Conservation (phyloP, 2,797 vertebrate genomes). For the Sebastolobus altivelis region DNA sequence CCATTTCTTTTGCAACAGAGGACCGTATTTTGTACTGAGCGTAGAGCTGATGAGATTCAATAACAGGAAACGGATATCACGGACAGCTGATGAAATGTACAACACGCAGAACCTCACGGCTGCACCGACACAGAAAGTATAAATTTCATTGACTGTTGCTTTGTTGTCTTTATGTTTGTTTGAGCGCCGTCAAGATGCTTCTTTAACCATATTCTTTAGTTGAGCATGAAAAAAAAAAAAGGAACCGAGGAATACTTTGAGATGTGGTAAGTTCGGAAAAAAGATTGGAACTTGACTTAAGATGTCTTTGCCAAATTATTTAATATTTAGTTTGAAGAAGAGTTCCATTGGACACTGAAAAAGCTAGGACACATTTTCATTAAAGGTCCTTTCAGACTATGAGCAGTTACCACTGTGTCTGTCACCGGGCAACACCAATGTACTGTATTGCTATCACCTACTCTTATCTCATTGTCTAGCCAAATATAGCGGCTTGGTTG, state of each 20-base stretch:
- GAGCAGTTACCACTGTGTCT: background rate
- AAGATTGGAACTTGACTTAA: background rate
- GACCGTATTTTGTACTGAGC: background rate
- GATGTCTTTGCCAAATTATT: background rate
- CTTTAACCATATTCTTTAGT: background rate
- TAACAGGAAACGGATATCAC: background rate
- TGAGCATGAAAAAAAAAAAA: background rate
- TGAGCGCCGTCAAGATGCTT: background rate
- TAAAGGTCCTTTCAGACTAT: background rate
- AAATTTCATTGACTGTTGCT: background rate
- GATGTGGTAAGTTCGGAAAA: background rate
- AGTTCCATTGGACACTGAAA: background rate
- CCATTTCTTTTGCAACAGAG: no score
- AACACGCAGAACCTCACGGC: background rate
- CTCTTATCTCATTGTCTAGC: background rate
- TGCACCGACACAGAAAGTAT: no score
- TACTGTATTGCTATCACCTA: background rate
- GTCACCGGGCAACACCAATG: background rate
- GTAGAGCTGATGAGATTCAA: background rate
- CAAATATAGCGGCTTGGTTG: background rate
- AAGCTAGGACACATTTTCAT: background rate
- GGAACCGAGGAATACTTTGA: background rate
- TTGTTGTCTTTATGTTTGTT: background rate
- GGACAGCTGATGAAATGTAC: background rate
- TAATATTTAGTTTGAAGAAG: background rate